phyloP scores from a whole-genome alignment of 2,888 invertebrate species.

The Conistra vaccinii region DNA sequence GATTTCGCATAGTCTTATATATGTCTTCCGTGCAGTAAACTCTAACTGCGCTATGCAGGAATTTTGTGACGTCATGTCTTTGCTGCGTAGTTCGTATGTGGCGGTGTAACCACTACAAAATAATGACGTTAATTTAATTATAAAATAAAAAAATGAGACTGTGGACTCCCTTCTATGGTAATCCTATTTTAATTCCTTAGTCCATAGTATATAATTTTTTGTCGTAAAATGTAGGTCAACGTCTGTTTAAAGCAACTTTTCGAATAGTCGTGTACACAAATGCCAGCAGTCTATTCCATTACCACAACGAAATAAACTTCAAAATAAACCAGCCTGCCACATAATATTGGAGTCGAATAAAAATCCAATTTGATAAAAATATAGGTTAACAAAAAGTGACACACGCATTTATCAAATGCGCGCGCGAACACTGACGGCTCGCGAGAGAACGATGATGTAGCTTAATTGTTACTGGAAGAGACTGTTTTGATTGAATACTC shows the following conservation, averaged over 20 bases:
- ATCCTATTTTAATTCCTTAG: no score
- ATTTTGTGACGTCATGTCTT: no score
- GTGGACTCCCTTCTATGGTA: no score
- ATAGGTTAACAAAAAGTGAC: slow-evolving; percentile 64
- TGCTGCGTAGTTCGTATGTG: no score
- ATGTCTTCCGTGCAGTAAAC: no score
- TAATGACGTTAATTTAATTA: no score
- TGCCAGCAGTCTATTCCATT: neutral
- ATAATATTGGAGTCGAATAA: slow-evolving; percentile 60
- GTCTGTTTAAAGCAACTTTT: no score
- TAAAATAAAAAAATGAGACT: no score
- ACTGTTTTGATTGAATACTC: neutral
- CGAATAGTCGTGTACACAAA: neutral
- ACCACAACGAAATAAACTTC: neutral
- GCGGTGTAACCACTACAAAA: no score
- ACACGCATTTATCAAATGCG: slow-evolving; percentile 70
- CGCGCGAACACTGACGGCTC: slow-evolving; percentile 61
- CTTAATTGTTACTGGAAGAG: slow-evolving; percentile 59
- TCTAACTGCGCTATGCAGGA: no score
- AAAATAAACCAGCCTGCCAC: slow-evolving; percentile 46
- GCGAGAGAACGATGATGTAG: slow-evolving; percentile 47
- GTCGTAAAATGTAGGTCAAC: neutral
- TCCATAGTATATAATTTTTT: neutral
- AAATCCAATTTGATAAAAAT: slow-evolving; percentile 70
- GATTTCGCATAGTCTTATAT: no score